Percentiles rank a stretch among this genome's conserved stretches.
Evolutionary conservation across 2,113 vertebrate species (phyloP).

Genomic region (Gracilinanus agilis): DNA sequence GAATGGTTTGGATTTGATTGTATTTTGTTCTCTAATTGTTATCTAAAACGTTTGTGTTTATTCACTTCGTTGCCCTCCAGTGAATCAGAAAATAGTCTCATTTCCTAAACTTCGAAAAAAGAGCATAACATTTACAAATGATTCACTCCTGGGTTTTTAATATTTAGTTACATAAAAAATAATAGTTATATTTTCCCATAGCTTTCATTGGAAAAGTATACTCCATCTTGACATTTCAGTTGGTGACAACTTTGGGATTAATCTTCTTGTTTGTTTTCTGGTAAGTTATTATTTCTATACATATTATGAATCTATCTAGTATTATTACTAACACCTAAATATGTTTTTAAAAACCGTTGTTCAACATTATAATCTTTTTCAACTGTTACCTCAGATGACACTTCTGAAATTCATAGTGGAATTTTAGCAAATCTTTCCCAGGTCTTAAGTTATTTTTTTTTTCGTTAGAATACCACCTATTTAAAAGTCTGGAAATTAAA

Average conservation of each 20-base stretch:
- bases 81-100: neutral
- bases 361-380: neutral
- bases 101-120: neutral
- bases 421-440: neutral
- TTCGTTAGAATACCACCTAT: neutral
- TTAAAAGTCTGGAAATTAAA: neutral
- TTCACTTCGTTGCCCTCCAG: neutral
- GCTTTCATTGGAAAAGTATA: constrained; percentile 90
- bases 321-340: constrained; percentile 4
- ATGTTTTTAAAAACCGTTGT: constrained; percentile 33
- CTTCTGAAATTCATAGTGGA: neutral
- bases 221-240: constrained; percentile 86
- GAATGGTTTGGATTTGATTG: neutral
- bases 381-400: neutral
- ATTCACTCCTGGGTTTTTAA: constrained; percentile 25
- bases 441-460: neutral
- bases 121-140: neutral
- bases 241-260: constrained; percentile 85
- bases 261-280: constrained; percentile 89
- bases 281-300: constrained; percentile 79
- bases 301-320: neutral
- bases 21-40: neutral
- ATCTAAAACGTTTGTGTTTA: neutral
- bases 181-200: constrained; percentile 68
- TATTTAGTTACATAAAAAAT: neutral